phyloP scores from a whole-genome alignment of 1,140 invertebrate species.

The Brachionus sp. region DNA sequence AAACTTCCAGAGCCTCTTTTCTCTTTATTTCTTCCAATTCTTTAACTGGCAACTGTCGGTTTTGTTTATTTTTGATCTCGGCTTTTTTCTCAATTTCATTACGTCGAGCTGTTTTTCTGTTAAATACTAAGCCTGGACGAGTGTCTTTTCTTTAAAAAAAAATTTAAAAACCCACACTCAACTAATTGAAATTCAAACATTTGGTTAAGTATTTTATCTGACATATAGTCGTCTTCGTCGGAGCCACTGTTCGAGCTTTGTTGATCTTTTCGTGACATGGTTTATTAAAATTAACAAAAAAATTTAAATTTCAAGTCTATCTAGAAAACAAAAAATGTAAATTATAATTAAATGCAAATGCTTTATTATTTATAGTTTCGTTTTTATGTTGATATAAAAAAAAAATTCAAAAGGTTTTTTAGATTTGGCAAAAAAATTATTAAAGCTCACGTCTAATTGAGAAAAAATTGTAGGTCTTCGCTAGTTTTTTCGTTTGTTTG shows the following conservation, averaged over 20 bases:
- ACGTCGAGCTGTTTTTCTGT: background rate
- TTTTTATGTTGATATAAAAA: conserved; percentile 31
- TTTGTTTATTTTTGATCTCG: background rate
- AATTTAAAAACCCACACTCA: background rate
- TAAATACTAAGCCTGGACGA: conserved; percentile 28
- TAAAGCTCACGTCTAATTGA: conserved; percentile 10
- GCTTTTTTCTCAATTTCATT: conserved; percentile 22
- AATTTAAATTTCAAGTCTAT: background rate
- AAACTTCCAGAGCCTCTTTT: conserved; percentile 8
- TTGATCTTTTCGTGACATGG: background rate
- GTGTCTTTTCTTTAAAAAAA: background rate
- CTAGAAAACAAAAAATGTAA: conserved; percentile 29
- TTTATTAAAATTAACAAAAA: background rate
- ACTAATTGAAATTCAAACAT: conserved; percentile 2
- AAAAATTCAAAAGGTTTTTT: conserved; percentile 36
- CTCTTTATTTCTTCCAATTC: conserved; percentile 2
- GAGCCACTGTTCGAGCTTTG: background rate
- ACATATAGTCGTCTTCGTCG: conserved; percentile 43
- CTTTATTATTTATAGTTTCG: conserved; percentile 10
- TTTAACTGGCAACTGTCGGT: background rate
- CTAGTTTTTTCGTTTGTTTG: background rate
- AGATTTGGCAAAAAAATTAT: background rate
- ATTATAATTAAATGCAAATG: conserved; percentile 39
- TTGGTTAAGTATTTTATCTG: conserved; percentile 19
- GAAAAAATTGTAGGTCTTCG: conserved; percentile 3